These are phyloP conservation scores for Semotilus atromaculatus DNA, from an alignment of 2,797 vertebrate genomes.

Conservation along the genomic window DNA sequence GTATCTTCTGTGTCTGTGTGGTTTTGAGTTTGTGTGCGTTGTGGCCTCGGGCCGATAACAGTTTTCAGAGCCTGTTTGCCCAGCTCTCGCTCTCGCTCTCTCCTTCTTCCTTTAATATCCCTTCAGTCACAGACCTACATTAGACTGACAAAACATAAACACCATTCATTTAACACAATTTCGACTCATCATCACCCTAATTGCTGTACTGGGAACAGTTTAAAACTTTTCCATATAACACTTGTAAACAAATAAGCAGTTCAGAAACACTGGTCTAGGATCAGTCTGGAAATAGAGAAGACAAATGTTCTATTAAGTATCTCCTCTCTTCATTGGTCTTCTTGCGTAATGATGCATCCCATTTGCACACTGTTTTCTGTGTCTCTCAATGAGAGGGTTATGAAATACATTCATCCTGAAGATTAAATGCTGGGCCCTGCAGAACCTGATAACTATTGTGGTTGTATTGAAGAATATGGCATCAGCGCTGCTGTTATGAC, in stretches of 20 bases:
- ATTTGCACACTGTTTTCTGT: neutral
- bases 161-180: slow-evolving; percentile 24
- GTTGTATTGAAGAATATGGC: neutral
- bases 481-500: slow-evolving; percentile 1
- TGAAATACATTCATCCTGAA: slow-evolving; percentile 6
- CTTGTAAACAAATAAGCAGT: neutral
- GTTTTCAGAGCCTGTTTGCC: neutral
- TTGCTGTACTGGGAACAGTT: neutral
- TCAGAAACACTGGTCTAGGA: slow-evolving; percentile 1
- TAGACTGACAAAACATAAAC: slow-evolving; percentile 6
- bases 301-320: slow-evolving; percentile 5
- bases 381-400: neutral
- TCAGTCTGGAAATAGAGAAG: neutral
- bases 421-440: slow-evolving; percentile 5
- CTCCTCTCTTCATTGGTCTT: neutral
- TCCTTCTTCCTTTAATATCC: neutral
- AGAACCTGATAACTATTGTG: slow-evolving; percentile 11
- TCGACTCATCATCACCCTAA: neutral
- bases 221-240: slow-evolving; percentile 1
- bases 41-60: slow-evolving; percentile 12
- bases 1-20: neutral
- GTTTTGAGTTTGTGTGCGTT: neutral
- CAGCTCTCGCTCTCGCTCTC: neutral
- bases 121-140: slow-evolving; percentile 1
- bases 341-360: slow-evolving; percentile 1